Percentiles rank a stretch among this genome's conserved stretches.
These are phyloP conservation scores for Platorchestia sp. DNA, from an alignment of 1,140 invertebrate species.

Conservation along the genomic window DNA sequence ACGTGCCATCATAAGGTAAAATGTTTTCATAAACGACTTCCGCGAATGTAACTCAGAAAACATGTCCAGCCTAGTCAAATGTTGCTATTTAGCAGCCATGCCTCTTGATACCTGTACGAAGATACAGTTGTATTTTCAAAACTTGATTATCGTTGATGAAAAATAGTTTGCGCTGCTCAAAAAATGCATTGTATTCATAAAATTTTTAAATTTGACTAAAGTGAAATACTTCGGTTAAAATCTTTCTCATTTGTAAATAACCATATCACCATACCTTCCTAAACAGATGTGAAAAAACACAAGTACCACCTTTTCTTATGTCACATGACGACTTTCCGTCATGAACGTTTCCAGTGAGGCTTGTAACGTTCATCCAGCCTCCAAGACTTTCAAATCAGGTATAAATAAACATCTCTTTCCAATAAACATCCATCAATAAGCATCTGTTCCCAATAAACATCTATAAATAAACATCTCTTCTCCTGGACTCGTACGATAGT, in stretches of 20 bases:
- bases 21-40: too few species aligned
- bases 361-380: background rate
- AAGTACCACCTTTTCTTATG: background rate
- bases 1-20: too few species aligned
- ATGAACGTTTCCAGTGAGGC: background rate
- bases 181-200: too few species aligned
- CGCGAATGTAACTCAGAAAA: too few species aligned
- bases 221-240: background rate
- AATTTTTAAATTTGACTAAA: background rate
- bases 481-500: background rate
- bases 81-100: too few species aligned
- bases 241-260: background rate
- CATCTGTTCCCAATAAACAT: background rate
- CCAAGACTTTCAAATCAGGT: background rate
- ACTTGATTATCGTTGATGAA: too few species aligned
- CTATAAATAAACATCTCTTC: background rate
- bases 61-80: too few species aligned
- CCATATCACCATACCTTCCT: background rate
- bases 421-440: background rate
- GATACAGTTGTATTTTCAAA: too few species aligned
- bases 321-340: background rate
- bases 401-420: too few species aligned
- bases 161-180: too few species aligned
- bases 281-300: background rate
- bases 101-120: too few species aligned